Evolutionary conservation across 2,888 invertebrate genomes (phyloP).

Genomic region (Eustalomyia histrio): DNA sequence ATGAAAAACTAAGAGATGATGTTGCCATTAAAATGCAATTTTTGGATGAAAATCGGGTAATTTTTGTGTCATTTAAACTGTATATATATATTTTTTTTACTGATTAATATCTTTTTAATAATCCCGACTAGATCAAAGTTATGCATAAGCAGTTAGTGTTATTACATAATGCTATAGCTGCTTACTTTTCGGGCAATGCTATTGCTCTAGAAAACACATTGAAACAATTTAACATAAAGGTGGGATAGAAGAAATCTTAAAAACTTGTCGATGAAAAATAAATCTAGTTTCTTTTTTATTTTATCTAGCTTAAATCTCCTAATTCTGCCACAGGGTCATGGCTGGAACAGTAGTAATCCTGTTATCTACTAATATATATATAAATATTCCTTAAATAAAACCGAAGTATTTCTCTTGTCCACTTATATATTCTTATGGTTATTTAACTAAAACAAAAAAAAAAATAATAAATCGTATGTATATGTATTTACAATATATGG

Average conservation of each 20-base stretch:
- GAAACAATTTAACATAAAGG: slow-evolving; percentile 96
- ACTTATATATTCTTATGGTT: slow-evolving; percentile 59
- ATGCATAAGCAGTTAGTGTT: slow-evolving; percentile 98
- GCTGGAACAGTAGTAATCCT: slow-evolving; percentile 85
- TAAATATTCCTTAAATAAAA: slow-evolving; percentile 53
- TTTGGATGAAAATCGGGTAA: slow-evolving; percentile 97
- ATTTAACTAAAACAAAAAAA: slow-evolving; percentile 51
- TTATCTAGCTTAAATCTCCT: slow-evolving; percentile 83
- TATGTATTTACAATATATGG: slow-evolving; percentile 53
- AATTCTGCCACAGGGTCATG: slow-evolving; percentile 89
- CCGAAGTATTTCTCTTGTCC: slow-evolving; percentile 57
- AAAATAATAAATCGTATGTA: slow-evolving; percentile 48
- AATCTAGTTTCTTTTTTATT: slow-evolving; percentile 81
- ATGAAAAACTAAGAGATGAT: slow-evolving; percentile 95
- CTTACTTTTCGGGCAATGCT: slow-evolving; percentile 98
- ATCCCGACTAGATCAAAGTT: slow-evolving; percentile 90
- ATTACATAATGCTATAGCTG: slow-evolving; percentile 97
- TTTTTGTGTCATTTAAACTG: slow-evolving; percentile 59
- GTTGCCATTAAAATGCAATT: slow-evolving; percentile 97
- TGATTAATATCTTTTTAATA: slow-evolving; percentile 59
- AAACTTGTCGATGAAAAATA: not conserved
- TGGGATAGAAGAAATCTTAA: slow-evolving; percentile 73
- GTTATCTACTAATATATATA: slow-evolving; percentile 3
- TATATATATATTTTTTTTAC: not conserved
- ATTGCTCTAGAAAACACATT: slow-evolving; percentile 94